Evolutionary conservation across 2,113 vertebrate species (phyloP).

Genomic region (Cyanocitta stelleri): DNA sequence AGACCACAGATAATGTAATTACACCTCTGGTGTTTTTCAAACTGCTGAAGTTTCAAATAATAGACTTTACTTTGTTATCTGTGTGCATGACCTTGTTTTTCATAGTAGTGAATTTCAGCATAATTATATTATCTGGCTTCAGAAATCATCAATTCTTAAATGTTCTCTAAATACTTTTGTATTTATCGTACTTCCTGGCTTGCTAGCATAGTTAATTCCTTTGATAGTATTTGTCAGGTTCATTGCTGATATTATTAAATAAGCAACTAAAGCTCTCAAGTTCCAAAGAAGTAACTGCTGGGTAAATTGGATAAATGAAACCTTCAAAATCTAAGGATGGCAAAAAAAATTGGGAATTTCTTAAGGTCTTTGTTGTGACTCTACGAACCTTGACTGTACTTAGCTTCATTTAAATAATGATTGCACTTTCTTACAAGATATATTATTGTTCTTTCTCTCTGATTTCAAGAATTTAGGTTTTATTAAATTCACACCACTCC

Average conservation of each 20-base stretch:
- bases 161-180: not conserved
- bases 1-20: not conserved
- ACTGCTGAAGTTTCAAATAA: not conserved
- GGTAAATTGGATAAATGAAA: not conserved
- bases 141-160: not conserved
- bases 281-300: not conserved
- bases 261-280: not conserved
- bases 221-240: not conserved
- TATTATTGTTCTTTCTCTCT: not conserved
- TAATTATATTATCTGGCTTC: not conserved
- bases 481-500: not conserved
- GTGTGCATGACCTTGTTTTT: not conserved
- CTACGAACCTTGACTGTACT: not conserved
- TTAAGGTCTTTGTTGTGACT: not conserved
- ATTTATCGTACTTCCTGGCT: not conserved
- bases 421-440: not conserved
- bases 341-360: not conserved
- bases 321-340: not conserved
- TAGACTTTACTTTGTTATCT: not conserved
- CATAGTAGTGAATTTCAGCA: not conserved
- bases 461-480: not conserved
- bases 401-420: not conserved
- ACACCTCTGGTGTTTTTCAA: not conserved
- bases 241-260: not conserved
- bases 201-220: not conserved